Evolutionary conservation across 2,113 vertebrate genomes (phyloP), one percentile per base, ranked within the genome.

Genomic region (Anguilla rostrata): DNA sequence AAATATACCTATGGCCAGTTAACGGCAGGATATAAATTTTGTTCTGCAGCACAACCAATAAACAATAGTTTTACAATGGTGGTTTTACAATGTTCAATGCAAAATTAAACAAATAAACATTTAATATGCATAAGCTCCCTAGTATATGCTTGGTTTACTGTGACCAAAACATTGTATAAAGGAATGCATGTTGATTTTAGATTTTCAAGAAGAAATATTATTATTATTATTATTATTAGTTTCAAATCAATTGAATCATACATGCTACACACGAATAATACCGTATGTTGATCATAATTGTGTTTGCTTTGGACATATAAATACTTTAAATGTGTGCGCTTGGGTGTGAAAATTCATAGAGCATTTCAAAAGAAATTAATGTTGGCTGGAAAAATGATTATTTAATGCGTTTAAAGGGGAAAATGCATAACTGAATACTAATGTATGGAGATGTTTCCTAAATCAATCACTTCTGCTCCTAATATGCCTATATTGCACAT

Each of bases 331-430:
- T 20, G 39, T 46, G 83, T 12, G 39, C 56, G 26, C 83, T 46
- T 39, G 53, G 39, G 29, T 60, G 39, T 79, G 2, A 6, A 81
- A 34, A 83, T 40, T 29, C 53, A 71, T 78, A 78, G 39, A 84
- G 56, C 20, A 60, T 63, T 84, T 56, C 60, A 39, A 83, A 53
- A 81, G 29, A 60, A 88, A 88, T 71, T 75, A 88, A 78, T 83
- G 41, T 29, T 39, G 41, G 85, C 46, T 56, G 84, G 39, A 20
- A 22, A 56, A 84, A 66, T 22, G 39, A 60, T 20, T 39, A 39
- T 40, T 20, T 53, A 78, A 86, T 86, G 53, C 41, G 29, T 83
- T 85, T 78, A 60, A 34, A 53, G 53, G 34, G 63, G 39, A 86
- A 53, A 85, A 39, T 86, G 57, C 20, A 63, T 66, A 86, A 84